Evolutionary conservation across 1,140 invertebrate genomes (phyloP).

Genomic region (Atta colombica): DNA sequence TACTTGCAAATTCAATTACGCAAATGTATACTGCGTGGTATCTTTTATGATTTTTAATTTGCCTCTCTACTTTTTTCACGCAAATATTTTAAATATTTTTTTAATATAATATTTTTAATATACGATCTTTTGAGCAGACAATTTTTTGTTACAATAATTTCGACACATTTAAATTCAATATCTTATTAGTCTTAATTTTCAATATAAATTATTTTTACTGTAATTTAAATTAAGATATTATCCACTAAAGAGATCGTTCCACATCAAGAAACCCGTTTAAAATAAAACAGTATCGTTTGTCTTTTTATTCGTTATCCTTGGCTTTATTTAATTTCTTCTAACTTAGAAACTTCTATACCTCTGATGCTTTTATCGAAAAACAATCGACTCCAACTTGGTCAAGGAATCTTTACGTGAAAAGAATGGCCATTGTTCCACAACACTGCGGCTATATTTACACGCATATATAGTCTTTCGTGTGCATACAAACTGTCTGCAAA

Average conservation of each 20-base stretch:
- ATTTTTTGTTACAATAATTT: neutral
- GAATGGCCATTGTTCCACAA: conserved; percentile 30
- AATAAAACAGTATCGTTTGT: neutral
- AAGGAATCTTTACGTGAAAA: conserved; percentile 45
- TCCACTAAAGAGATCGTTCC: neutral
- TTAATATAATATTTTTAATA: neutral
- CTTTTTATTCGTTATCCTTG: neutral
- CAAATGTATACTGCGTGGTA: conserved; percentile 36
- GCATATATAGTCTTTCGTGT: conserved; percentile 24
- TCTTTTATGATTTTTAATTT: conserved; percentile 21
- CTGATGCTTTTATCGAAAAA: conserved; percentile 24
- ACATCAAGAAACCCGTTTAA: neutral
- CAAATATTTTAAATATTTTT: neutral
- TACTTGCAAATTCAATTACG: conserved; percentile 64
- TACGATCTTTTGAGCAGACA: no score
- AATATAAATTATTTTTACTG: neutral
- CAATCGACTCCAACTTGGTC: conserved; percentile 55
- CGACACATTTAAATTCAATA: neutral
- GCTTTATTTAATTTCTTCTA: conserved; percentile 28
- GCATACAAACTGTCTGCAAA: conserved; percentile 51
- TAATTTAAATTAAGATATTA: neutral
- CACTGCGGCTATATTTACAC: conserved; percentile 34
- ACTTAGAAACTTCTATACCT: neutral
- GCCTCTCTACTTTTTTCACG: no score
- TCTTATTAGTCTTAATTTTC: neutral